These are phyloP conservation scores for Drosophila sordidapex DNA, from an alignment of 2,888 invertebrate species.

Conservation along the genomic window DNA sequence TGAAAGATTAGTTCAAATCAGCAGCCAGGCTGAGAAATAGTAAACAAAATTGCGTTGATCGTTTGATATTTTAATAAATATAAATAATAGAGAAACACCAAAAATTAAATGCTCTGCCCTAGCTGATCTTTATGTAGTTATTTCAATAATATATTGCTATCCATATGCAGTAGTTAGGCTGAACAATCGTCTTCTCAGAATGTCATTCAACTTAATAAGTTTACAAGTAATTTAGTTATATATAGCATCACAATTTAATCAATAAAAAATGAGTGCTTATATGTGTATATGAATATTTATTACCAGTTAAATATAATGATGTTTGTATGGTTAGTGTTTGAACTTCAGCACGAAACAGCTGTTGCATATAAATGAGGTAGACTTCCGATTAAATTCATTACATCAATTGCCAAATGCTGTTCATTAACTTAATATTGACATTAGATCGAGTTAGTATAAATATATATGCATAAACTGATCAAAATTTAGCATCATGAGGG, in stretches of 20 bases:
- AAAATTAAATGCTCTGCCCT: neutral
- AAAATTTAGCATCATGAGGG: too few species aligned
- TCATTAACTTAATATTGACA: neutral
- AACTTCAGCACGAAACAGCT: slow-evolving; percentile 11
- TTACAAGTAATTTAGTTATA: neutral
- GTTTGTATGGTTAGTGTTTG: neutral
- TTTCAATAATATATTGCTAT: neutral
- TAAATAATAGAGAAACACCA: neutral
- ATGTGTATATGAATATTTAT: neutral
- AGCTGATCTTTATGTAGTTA: neutral
- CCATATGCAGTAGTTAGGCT: neutral
- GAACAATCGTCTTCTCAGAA: neutral
- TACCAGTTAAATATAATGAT: neutral
- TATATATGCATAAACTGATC: neutral
- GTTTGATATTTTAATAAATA: slow-evolving; percentile 7
- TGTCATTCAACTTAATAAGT: neutral
- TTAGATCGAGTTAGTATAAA: neutral
- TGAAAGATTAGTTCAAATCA: slow-evolving; percentile 60
- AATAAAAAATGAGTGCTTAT: neutral
- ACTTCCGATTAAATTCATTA: neutral
- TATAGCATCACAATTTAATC: neutral
- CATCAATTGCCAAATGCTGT: neutral
- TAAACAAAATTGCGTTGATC: slow-evolving; percentile 50
- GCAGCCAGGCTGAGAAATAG: slow-evolving; percentile 23
- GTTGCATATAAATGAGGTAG: slow-evolving; percentile 1